These are phyloP conservation scores for Scaptomyza parva DNA, from an alignment of 2,888 invertebrate species.

Conservation along the genomic window DNA sequence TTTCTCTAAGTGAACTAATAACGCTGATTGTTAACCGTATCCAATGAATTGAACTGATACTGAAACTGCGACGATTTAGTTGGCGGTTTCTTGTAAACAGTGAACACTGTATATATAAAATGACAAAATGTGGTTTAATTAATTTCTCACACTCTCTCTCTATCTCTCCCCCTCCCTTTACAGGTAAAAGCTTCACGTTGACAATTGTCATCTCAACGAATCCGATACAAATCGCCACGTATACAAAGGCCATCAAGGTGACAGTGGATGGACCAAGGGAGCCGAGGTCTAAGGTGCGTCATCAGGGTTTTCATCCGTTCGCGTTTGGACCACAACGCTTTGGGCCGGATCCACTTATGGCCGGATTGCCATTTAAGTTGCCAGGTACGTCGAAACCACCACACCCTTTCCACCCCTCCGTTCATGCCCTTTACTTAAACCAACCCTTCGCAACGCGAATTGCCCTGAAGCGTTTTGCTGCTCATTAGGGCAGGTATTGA, in stretches of 20 bases:
- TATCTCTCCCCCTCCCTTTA: conserved; percentile 65
- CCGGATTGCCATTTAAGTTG: conserved; percentile 92
- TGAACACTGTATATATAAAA: background rate
- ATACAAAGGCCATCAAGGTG: conserved; percentile 99
- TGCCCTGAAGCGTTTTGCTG: conserved; percentile 56
- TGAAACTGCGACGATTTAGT: background rate
- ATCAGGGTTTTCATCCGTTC: conserved; percentile 95
- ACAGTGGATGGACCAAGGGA: conserved; percentile 99
- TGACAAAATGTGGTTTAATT: conserved; percentile 16
- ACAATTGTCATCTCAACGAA: conserved; percentile 97
- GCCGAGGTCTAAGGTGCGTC: conserved; percentile 96
- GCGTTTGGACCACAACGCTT: conserved; percentile 94
- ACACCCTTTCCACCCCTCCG: background rate
- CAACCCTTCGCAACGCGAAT: no score
- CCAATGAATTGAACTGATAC: background rate
- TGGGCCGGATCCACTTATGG: conserved; percentile 92
- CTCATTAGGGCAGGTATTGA: conserved; percentile 58
- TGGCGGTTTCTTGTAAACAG: background rate
- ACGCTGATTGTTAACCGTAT: conserved; percentile 1
- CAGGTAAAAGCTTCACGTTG: conserved; percentile 98
- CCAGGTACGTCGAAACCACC: conserved; percentile 88
- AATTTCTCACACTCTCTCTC: conserved; percentile 12
- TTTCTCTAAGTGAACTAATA: background rate
- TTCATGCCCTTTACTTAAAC: background rate
- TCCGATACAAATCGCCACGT: conserved; percentile 98